A percentile compares a stretch with the other conserved stretches of the same genome.
phyloP scores from a whole-genome alignment of 2,113 vertebrate species.

The Setophaga coronata region DNA sequence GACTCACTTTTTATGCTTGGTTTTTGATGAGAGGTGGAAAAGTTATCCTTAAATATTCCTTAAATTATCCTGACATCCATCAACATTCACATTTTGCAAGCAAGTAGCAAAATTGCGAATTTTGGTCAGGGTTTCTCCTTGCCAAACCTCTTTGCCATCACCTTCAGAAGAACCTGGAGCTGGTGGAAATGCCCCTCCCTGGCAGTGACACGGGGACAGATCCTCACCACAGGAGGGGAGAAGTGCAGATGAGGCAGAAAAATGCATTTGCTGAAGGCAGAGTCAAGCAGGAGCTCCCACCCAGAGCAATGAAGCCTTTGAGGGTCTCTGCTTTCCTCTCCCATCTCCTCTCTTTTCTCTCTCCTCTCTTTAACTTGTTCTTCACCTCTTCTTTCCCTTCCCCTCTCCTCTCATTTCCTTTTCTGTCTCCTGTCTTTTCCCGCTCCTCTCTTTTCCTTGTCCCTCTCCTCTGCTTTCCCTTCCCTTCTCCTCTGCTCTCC shows the following conservation, averaged over 20 bases:
- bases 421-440: too few relatives aligned
- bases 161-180: neutral
- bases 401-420: neutral
- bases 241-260: neutral
- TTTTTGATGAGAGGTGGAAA: neutral
- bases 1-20: fast-evolving
- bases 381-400: too few relatives aligned
- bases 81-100: neutral
- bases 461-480: neutral
- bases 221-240: fast-evolving
- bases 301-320: neutral
- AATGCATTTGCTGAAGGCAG: neutral
- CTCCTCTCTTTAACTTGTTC: neutral
- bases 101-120: neutral
- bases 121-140: neutral
- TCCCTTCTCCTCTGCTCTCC: too few relatives aligned
- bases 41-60: neutral
- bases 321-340: neutral
- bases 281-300: neutral
- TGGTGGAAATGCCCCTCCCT: neutral
- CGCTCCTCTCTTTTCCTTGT: too few relatives aligned
- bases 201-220: fast-evolving
- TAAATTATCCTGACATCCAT: neutral
- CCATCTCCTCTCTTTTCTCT: neutral
- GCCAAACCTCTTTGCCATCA: neutral